phyloP scores from a whole-genome alignment of 2,113 vertebrate species.

The Piaya cayana region DNA sequence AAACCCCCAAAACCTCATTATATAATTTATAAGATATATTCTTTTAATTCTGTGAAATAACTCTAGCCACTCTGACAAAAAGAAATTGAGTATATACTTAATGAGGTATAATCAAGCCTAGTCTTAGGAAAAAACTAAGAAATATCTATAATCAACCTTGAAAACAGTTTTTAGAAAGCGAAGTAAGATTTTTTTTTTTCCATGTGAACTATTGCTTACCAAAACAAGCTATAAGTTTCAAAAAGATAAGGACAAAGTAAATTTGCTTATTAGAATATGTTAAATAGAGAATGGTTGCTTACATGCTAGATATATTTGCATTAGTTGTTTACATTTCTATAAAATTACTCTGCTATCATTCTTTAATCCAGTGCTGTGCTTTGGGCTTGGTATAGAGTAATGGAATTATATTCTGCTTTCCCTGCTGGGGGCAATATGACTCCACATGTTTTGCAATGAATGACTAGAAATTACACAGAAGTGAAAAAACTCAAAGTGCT shows the following conservation, averaged over 20 bases:
- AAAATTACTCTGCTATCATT: background rate
- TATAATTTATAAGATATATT: too few relatives aligned
- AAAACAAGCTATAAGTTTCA: background rate
- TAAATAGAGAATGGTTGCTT: background rate
- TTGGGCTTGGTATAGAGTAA: background rate
- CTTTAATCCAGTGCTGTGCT: background rate
- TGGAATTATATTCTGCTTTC: slow-evolving; percentile 52
- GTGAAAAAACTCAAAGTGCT: slow-evolving; percentile 18
- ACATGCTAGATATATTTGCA: background rate
- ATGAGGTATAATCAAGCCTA: background rate
- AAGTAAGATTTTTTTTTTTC: background rate
- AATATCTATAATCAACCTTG: background rate
- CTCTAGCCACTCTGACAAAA: background rate
- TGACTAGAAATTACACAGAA: background rate
- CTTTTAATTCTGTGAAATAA: background rate
- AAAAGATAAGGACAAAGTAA: background rate
- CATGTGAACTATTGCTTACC: background rate
- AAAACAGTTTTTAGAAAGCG: background rate
- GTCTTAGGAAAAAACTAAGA: background rate
- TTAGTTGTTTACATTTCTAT: background rate
- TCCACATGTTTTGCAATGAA: slow-evolving; percentile 55
- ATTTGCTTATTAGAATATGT: background rate
- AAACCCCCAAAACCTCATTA: background rate
- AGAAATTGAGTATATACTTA: background rate
- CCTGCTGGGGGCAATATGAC: slow-evolving; percentile 82